These are phyloP conservation scores for Carapus acus DNA, from an alignment of 2,797 vertebrate genomes.

Conservation along the genomic window DNA sequence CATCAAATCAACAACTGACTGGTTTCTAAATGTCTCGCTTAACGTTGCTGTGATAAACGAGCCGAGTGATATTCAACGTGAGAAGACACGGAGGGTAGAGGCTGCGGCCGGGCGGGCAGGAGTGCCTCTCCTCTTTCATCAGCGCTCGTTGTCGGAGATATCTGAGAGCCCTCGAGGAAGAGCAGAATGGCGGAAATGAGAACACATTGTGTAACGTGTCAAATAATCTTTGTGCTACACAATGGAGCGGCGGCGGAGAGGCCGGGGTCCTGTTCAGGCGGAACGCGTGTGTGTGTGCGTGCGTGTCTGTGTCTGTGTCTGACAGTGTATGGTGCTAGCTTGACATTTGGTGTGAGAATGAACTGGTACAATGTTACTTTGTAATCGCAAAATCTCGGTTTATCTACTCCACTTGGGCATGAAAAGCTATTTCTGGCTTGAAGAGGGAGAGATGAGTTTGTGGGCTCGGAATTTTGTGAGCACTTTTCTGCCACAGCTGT, in stretches of 20 bases:
- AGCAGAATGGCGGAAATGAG: conserved; percentile 37
- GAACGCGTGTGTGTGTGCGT: conserved; percentile 22
- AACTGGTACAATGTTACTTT: conserved; percentile 47
- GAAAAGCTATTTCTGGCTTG: conserved; percentile 56
- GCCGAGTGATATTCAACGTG: no score
- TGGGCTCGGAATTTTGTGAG: conserved; percentile 33
- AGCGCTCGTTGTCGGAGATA: conserved; percentile 34
- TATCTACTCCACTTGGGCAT: conserved; percentile 49
- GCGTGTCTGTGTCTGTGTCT: no score
- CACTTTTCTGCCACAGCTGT: conserved; percentile 6
- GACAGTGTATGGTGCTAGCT: no score
- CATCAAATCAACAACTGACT: no score
- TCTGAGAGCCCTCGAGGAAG: conserved; percentile 33
- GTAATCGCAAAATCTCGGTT: conserved; percentile 64
- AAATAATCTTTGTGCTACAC: conserved; percentile 42
- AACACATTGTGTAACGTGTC: conserved; percentile 52
- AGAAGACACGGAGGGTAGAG: no score
- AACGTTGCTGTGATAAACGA: no score
- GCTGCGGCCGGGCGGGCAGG: background rate
- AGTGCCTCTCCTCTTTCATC: conserved; percentile 31
- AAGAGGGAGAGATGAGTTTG: conserved; percentile 29
- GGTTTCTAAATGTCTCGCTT: no score
- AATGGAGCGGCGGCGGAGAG: conserved; percentile 36
- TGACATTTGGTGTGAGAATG: conserved; percentile 40
- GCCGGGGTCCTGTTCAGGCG: conserved; percentile 27